phyloP scores from a whole-genome alignment of 2,888 invertebrate genomes.

The Capitulum mitella region DNA sequence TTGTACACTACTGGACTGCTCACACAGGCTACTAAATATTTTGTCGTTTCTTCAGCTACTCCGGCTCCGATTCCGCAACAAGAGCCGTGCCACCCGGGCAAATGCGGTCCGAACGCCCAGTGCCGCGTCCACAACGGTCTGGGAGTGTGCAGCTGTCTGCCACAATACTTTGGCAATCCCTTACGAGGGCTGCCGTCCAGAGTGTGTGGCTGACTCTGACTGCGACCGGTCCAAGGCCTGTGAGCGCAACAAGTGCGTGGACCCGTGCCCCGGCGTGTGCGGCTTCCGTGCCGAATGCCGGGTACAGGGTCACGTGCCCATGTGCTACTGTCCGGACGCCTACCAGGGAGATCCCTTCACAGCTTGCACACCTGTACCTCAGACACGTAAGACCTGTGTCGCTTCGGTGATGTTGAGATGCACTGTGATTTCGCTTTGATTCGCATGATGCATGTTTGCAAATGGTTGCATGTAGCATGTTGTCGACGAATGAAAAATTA shows the following conservation, averaged over 20 bases:
- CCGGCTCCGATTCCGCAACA: neutral
- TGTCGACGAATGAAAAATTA: no score
- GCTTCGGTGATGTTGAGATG: no score
- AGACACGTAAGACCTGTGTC: slow-evolving; percentile 12
- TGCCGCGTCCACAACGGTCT: slow-evolving; percentile 31
- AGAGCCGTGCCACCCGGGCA: slow-evolving; percentile 30
- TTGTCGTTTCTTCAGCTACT: neutral
- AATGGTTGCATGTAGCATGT: no score
- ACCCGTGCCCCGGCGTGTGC: slow-evolving; percentile 64
- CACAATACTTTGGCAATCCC: slow-evolving; percentile 69
- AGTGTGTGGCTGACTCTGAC: slow-evolving; percentile 74
- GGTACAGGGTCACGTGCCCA: slow-evolving; percentile 67
- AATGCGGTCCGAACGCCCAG: slow-evolving; percentile 33
- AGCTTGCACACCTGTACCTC: slow-evolving; percentile 49
- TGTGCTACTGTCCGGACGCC: slow-evolving; percentile 64
- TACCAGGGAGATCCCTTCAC: slow-evolving; percentile 69
- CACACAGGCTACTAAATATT: no score
- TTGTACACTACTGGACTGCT: no score
- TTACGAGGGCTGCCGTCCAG: slow-evolving; percentile 53
- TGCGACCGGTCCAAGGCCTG: slow-evolving; percentile 72
- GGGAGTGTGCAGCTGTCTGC: slow-evolving; percentile 64
- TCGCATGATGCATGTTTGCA: no score
- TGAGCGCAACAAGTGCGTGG: slow-evolving; percentile 58
- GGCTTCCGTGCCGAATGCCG: slow-evolving; percentile 55
- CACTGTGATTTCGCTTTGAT: no score